A percentile compares a stretch with the other conserved stretches of the same genome.
Conservation (phyloP, 2,797 vertebrate species). For the Chaenodraco wilsoni region DNA sequence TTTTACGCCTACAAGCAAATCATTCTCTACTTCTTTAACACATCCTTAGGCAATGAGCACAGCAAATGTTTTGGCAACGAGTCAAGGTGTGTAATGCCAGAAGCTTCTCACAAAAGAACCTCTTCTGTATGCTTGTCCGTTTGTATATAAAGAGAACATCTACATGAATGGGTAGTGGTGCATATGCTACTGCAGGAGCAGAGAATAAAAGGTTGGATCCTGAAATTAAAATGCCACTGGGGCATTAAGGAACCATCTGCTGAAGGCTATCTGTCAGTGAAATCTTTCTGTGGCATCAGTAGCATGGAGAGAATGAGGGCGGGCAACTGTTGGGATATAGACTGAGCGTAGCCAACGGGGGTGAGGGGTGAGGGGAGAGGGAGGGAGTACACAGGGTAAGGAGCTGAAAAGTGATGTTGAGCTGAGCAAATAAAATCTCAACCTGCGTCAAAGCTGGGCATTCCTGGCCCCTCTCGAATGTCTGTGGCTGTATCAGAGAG, state of each 20-base stretch:
- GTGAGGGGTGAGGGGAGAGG: constrained; percentile 5
- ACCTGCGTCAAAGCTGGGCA: constrained; percentile 77
- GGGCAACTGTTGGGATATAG: constrained; percentile 71
- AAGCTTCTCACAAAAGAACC: constrained; percentile 39
- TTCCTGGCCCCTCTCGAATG: constrained; percentile 73
- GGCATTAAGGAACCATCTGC: constrained; percentile 75
- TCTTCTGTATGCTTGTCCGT: background rate
- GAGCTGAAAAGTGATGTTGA: constrained; percentile 67
- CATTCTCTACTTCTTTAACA: constrained; percentile 31
- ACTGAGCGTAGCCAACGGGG: constrained; percentile 45
- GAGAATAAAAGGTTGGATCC: constrained; percentile 44
- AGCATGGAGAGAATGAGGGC: constrained; percentile 71
- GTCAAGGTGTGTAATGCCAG: constrained; percentile 22
- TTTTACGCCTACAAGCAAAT: constrained; percentile 31
- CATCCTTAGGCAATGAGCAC: constrained; percentile 32
- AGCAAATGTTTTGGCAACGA: constrained; percentile 50
- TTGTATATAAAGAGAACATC: constrained; percentile 8
- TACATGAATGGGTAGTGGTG: constrained; percentile 11
- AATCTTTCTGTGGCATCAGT: constrained; percentile 74
- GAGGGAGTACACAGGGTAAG: background rate
- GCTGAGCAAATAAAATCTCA: constrained; percentile 76
- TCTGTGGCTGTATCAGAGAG: constrained; percentile 66
- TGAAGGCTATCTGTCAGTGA: constrained; percentile 75
- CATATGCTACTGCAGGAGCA: constrained; percentile 37
- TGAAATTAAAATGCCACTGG: constrained; percentile 50